phyloP scores from a whole-genome alignment of 2,113 vertebrate genomes.

The Eretmochelys imbricata region DNA sequence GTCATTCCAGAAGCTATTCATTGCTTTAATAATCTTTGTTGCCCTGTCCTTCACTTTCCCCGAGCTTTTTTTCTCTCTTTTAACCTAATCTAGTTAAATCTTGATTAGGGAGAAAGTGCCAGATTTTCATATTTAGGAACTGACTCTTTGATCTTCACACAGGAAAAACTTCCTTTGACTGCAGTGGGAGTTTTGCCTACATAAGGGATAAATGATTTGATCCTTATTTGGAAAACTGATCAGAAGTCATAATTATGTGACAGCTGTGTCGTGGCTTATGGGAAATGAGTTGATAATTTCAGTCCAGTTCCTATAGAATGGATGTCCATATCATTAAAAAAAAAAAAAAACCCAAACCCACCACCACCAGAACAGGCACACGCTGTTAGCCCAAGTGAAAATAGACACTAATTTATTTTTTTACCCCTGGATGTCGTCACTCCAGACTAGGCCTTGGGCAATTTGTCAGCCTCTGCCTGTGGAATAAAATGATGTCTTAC shows the following conservation, averaged over 20 bases:
- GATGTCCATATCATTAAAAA: background rate
- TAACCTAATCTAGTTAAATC: background rate
- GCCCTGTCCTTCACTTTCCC: background rate
- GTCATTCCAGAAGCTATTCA: background rate
- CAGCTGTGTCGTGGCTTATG: background rate
- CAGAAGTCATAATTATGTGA: background rate
- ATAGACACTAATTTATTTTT: background rate
- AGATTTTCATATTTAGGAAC: background rate
- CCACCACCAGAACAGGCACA: background rate
- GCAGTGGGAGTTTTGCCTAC: background rate
- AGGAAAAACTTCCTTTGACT: background rate
- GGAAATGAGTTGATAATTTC: background rate
- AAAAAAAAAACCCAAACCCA: fast-evolving
- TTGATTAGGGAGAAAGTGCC: background rate
- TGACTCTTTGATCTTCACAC: background rate
- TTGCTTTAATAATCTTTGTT: background rate
- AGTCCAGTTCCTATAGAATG: background rate
- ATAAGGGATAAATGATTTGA: background rate
- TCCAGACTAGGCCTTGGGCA: background rate
- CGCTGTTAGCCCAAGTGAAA: background rate
- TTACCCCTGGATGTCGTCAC: background rate
- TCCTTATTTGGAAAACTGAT: background rate
- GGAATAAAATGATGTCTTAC: background rate
- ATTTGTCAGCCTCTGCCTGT: background rate
- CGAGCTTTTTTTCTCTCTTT: background rate